Evolutionary conservation across 2,888 invertebrate genomes (phyloP), one percentile per base, ranked within the genome.

Genomic region (Apodemia zela): DNA sequence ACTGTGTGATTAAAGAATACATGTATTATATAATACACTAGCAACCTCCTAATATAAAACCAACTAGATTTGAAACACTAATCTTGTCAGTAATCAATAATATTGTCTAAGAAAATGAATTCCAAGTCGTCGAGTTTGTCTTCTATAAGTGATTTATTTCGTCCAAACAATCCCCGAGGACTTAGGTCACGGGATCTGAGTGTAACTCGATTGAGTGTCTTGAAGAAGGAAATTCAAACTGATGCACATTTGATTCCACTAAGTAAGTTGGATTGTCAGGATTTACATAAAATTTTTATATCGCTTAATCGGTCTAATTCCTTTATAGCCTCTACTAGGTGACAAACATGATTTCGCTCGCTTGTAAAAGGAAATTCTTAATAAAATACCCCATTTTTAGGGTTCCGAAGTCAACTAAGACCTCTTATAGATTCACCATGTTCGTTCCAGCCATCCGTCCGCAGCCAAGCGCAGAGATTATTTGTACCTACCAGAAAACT

Each of bases 211-310:
- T 76, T 94, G 58, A 88, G 85, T 70, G 84, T 92, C 69, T 84
- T 94, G 67, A 92, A 93, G 73, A 91, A 87, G 73, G 94, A 94
- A 78, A 93, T 94, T 67, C 84, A 92, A 63, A 93, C 94, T 1
- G 92, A 93, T 63, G 71, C 84, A 61, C 94, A 94, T 71, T 80
- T 91, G 21, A 85, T 93, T 63, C 81, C 93, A 17, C 69, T 91
- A 25, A 74, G 90, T 91, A 75, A 84, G 87, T 13, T 54, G 13
- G 82, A 65, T 42, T 5, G 25, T 0, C 49, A 35, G 38, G 13
- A 38, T 38, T 38, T 38, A 38, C 13, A 13, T 2, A 38, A 38
- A 13, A 38, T 11, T 38, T 38, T 38, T 13, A 13, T 38, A 38
- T 13, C 3, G 3, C 13, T 38, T 3, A 38, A 13, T 38, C 2